Percentiles rank a stretch among this genome's conserved stretches.
phyloP scores from a whole-genome alignment of 1,140 invertebrate genomes.

The Cotesia chilonis region DNA sequence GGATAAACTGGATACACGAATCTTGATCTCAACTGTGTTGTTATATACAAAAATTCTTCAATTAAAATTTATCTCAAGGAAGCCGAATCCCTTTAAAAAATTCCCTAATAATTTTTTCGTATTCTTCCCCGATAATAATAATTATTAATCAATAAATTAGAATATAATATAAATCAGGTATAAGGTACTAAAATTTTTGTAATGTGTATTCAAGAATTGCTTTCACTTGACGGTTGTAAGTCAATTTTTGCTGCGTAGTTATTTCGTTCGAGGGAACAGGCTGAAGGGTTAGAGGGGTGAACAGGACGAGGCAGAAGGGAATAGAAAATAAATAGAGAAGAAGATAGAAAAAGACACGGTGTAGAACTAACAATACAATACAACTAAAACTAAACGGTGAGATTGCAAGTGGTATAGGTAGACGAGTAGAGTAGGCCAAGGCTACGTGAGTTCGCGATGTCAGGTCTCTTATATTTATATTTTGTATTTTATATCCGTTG shows the following conservation, averaged over 20 bases:
- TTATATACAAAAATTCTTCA: no score
- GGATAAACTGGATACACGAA: slow-evolving; percentile 15
- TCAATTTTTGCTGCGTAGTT: not conserved
- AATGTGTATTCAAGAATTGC: slow-evolving; percentile 5
- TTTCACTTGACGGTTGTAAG: slow-evolving; percentile 11
- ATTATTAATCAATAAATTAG: not conserved
- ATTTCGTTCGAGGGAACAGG: no score
- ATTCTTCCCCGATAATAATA: not conserved
- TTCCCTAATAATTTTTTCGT: not conserved
- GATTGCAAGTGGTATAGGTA: slow-evolving; percentile 26
- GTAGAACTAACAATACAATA: not conserved
- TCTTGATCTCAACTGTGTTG: not conserved
- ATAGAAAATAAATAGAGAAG: slow-evolving; percentile 6
- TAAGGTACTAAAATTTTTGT: not conserved
- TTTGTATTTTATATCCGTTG: slow-evolving; percentile 3
- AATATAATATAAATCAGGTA: not conserved
- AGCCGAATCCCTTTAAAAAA: no score
- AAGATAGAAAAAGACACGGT: slow-evolving; percentile 19
- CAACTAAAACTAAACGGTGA: not conserved
- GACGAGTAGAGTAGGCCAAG: slow-evolving; percentile 36
- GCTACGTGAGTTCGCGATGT: slow-evolving; percentile 28
- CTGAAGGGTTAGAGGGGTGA: not conserved
- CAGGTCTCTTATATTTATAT: slow-evolving; percentile 11
- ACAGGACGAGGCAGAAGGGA: not conserved
- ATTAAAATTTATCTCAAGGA: no score